phyloP scores from a whole-genome alignment of 2,888 invertebrate genomes.

The Pachydiplax longipennis region DNA sequence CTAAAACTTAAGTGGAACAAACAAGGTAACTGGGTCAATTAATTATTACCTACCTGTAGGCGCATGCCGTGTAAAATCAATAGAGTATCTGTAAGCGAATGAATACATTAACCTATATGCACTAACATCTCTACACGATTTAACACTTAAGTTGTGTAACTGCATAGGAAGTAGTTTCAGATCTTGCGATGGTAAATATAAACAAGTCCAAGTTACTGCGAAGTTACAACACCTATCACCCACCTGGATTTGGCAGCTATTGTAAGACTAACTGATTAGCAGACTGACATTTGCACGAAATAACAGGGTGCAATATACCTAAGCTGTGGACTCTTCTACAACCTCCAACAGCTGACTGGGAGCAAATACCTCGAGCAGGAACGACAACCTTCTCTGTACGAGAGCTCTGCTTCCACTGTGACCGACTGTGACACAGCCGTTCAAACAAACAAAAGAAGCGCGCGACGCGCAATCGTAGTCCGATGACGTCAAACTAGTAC shows the following conservation, averaged over 20 bases:
- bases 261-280: not conserved
- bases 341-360: not conserved
- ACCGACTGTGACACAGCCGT: slow-evolving; percentile 35
- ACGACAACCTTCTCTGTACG: not conserved
- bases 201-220: not conserved
- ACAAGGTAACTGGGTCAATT: slow-evolving; percentile 26
- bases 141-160: not conserved
- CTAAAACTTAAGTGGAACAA: slow-evolving; percentile 1
- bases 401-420: slow-evolving; percentile 10
- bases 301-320: not conserved
- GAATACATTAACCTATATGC: not conserved
- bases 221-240: not conserved
- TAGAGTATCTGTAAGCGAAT: slow-evolving; percentile 16
- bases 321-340: not conserved
- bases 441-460: slow-evolving; percentile 41
- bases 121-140: not conserved
- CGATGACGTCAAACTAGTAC: slow-evolving; percentile 31
- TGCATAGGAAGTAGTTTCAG: not conserved
- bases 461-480: slow-evolving; percentile 39
- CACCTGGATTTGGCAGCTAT: not conserved
- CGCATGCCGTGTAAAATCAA: slow-evolving; percentile 41
- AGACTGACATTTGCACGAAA: not conserved
- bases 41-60: slow-evolving; percentile 45
- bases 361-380: not conserved
- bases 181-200: not conserved